Base-by-base conservation (phyloP, 2,888 invertebrate species). In the Drosophila heteroneura region DNA sequence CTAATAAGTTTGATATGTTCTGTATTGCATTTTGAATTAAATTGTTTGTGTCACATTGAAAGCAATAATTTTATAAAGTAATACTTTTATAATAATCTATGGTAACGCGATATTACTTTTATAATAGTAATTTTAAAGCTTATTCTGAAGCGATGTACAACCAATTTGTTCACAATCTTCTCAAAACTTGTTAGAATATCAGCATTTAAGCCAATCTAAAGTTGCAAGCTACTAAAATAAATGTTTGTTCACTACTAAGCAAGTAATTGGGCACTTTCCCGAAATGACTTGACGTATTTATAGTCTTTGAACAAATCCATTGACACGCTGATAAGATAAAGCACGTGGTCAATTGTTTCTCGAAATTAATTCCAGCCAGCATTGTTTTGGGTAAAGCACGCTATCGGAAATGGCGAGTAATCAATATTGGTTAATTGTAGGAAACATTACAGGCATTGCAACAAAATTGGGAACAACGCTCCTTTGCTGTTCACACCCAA, bases 241-340 rank as follows among this genome's bases (percentile, higher is more conserved):
- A n/a, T n/a, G 2, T 5, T 41, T 10, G 5, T 10, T 41, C 5
- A 41, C 2, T 5, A 3, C 3, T 6, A n/a, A 37, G 12, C 35
- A 28, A 32, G 7, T 30, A 28, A 58, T 54, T 65, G 63, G 74
- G 63, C 51, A 74, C 79, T 64, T 67, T 41, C 70, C 74, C 33
- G 41, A 60, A 70, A 37, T 47, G 49, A 65, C 60, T 74, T 60
- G 16, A 70, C 26, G 41, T 33, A 9, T 37, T 60, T 56, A 28
- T 33, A n/a, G 41, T 10, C 19, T 53, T 44, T 19, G n/a, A 22
- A 41, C 19, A 22, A 22, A 32, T 10, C 14, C 19, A 35, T 26
- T 32, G 33, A 37, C n/a, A 9, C 2, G 19, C 26, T 10, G 78
- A 76, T 78, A 58, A 76, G 76, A 76, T 78, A 54, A 14, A 19